Evolutionary conservation across 2,797 vertebrate genomes (phyloP).

Genomic region (Sebastes melanostomus): DNA sequence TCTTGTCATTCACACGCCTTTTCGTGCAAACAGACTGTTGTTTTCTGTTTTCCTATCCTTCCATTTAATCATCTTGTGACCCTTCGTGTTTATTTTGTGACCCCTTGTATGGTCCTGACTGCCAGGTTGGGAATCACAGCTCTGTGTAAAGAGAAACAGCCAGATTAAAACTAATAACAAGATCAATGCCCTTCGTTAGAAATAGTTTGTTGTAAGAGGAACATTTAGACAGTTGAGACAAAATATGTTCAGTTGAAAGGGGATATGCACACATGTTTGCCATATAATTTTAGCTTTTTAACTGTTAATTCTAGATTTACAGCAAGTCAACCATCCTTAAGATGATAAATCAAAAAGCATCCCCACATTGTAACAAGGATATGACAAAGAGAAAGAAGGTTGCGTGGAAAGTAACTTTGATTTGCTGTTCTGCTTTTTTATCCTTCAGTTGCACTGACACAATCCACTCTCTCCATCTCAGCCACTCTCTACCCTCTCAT

Average conservation of each 20-base stretch:
- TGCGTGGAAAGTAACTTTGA: neutral
- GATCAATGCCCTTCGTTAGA: neutral
- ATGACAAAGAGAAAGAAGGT: neutral
- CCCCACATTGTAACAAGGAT: neutral
- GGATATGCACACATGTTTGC: neutral
- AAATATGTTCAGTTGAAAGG: neutral
- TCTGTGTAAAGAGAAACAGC: neutral
- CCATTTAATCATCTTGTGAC: neutral
- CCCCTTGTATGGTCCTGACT: neutral
- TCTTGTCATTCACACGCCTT: too few species aligned
- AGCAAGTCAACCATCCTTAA: neutral
- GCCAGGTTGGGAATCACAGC: neutral
- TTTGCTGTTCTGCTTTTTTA: neutral
- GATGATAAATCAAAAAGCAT: neutral
- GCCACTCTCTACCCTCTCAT: conserved; percentile 7
- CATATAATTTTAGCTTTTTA: neutral
- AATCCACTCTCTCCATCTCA: conserved; percentile 18
- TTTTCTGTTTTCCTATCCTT: neutral
- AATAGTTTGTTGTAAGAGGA: neutral
- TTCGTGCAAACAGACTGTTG: too few species aligned
- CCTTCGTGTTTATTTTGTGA: neutral
- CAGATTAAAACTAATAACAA: neutral
- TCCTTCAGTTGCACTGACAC: conserved; percentile 10
- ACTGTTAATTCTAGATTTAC: neutral
- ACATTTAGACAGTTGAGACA: neutral